These are phyloP conservation scores for Aspiorhynchus laticeps DNA, from an alignment of 2,113 vertebrate genomes.

Conservation along the genomic window DNA sequence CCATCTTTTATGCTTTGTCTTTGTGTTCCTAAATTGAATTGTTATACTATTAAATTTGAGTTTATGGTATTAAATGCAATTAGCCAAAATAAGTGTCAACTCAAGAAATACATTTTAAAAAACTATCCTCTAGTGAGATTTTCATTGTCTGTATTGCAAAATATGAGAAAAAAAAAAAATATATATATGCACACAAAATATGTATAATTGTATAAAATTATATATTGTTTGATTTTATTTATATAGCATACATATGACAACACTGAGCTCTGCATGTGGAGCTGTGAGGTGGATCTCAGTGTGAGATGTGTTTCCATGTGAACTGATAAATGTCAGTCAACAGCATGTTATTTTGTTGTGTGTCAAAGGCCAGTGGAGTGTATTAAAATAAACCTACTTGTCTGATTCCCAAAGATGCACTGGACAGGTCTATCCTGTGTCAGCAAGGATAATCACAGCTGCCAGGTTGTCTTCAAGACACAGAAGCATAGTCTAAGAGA, in stretches of 20 bases:
- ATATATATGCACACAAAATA: too few relatives aligned
- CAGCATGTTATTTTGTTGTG: neutral
- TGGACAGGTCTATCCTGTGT: conserved; percentile 55
- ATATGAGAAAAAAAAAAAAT: too few relatives aligned
- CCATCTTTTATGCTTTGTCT: neutral
- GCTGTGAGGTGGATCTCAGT: neutral
- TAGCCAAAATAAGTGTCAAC: neutral
- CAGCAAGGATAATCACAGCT: conserved; percentile 41
- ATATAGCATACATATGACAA: neutral
- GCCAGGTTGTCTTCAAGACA: conserved; percentile 40
- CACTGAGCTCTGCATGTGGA: neutral
- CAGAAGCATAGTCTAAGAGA: too few relatives aligned
- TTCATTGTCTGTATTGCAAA: too few relatives aligned
- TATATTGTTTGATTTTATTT: too few relatives aligned
- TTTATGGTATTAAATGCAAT: neutral
- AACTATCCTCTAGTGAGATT: too few relatives aligned
- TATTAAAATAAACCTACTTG: conserved; percentile 41
- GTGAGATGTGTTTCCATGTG: neutral
- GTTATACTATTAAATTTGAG: neutral
- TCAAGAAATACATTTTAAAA: too few relatives aligned
- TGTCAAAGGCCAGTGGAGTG: conserved; percentile 35
- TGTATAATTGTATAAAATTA: too few relatives aligned
- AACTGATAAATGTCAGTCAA: conserved; percentile 15
- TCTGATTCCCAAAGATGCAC: conserved; percentile 40
- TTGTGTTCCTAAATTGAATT: neutral